Conservation (phyloP, 2,113 vertebrate species). For the Pelecanus crispus region DNA sequence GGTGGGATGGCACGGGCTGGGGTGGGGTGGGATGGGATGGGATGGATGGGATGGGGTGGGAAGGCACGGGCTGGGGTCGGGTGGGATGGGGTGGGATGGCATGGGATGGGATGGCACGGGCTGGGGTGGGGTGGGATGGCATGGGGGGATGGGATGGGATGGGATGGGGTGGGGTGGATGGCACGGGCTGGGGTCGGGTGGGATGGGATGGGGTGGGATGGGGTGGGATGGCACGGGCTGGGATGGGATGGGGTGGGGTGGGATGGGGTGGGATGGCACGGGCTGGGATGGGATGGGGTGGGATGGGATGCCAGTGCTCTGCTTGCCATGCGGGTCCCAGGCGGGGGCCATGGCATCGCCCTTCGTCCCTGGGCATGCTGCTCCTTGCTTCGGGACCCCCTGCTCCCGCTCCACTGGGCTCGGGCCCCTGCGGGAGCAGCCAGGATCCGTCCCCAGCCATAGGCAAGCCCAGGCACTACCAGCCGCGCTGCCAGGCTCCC, state of each 20-base stretch:
- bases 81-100: background rate
- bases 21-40: too few species aligned
- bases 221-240: background rate
- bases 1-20: too few species aligned
- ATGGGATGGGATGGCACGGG: too few species aligned
- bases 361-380: background rate
- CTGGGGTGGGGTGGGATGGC: too few species aligned
- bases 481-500: background rate
- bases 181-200: too few species aligned
- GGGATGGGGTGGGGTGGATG: too few species aligned
- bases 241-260: too few species aligned
- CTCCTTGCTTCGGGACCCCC: too few species aligned
- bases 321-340: fast-evolving
- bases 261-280: too few species aligned
- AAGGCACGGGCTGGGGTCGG: too few species aligned
- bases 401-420: background rate
- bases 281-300: background rate
- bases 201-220: background rate
- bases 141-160: background rate
- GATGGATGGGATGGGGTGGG: too few species aligned
- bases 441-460: background rate
- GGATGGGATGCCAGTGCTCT: background rate
- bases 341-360: background rate
- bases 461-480: background rate
- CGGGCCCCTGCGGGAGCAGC: background rate